Percentiles rank a stretch among this genome's conserved stretches.
phyloP scores from a whole-genome alignment of 2,113 vertebrate genomes.

The Archocentrus centrarchus region DNA sequence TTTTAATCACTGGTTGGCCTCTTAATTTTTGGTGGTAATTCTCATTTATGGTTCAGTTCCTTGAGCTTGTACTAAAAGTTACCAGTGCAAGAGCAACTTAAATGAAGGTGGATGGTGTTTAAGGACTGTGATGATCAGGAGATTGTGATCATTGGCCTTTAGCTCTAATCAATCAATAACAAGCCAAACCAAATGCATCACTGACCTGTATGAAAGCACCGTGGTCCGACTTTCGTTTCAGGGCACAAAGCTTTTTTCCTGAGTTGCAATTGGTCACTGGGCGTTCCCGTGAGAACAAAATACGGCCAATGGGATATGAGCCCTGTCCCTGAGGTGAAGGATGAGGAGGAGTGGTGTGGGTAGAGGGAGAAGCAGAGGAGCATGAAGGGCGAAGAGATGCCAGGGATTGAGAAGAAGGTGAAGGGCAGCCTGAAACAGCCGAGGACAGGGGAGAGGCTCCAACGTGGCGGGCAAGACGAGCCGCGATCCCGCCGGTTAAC shows the following conservation, averaged over 20 bases:
- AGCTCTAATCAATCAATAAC: background rate
- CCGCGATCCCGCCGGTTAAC: conserved; percentile 84
- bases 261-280: conserved; percentile 82
- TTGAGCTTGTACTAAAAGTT: too few species aligned
- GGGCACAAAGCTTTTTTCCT: conserved; percentile 86
- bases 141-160: background rate
- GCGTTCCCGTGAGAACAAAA: conserved; percentile 92
- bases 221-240: conserved; percentile 96
- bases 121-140: rapidly evolving
- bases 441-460: conserved; percentile 40
- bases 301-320: conserved; percentile 87
- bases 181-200: background rate
- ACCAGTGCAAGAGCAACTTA: too few species aligned
- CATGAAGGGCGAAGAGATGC: conserved; percentile 74
- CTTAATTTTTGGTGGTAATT: too few species aligned
- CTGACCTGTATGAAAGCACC: conserved; percentile 88
- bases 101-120: background rate
- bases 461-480: conserved; percentile 80
- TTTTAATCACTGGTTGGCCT: background rate
- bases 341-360: conserved; percentile 63
- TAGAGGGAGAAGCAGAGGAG: conserved; percentile 74
- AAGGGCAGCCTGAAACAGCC: conserved; percentile 48
- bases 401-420: conserved; percentile 70
- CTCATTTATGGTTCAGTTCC: too few species aligned
- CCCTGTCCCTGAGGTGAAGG: conserved; percentile 60